Evolutionary conservation across 1,140 invertebrate genomes (phyloP).

Genomic region (Heterodera carotae): DNA sequence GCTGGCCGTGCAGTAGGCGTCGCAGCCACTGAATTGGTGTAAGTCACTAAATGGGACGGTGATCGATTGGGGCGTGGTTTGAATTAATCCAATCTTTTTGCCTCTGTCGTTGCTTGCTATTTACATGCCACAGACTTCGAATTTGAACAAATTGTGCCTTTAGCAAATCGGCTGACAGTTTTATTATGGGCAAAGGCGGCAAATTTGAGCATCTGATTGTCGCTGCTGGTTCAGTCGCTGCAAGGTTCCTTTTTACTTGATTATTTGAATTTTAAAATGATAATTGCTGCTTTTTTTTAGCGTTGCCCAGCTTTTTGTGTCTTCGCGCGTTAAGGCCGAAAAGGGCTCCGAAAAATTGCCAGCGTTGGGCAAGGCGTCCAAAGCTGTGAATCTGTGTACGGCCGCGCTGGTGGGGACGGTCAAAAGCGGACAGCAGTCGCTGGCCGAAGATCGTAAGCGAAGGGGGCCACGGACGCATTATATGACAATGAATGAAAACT

Average conservation of each 20-base stretch:
- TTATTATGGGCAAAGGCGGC: conserved; percentile 47
- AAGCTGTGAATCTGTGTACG: conserved; percentile 83
- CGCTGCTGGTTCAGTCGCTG: conserved; percentile 93
- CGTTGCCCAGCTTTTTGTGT: conserved; percentile 92
- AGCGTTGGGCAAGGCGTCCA: conserved; percentile 80
- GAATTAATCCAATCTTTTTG: too few relatives aligned
- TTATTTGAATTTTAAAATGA: background rate
- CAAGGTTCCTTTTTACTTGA: conserved; percentile 69
- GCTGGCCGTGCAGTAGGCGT: conserved; percentile 91
- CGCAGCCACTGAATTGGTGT: conserved; percentile 50
- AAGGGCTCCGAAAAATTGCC: conserved; percentile 77
- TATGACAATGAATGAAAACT: too few relatives aligned
- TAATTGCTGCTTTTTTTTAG: conserved; percentile 8
- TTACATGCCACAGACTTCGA: too few relatives aligned
- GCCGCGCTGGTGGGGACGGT: conserved; percentile 88
- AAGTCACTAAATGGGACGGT: conserved; percentile 34
- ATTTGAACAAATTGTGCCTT: conserved; percentile 41
- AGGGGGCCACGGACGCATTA: too few relatives aligned
- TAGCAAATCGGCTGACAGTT: conserved; percentile 72
- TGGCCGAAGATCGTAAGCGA: conserved; percentile 78
- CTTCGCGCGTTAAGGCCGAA: conserved; percentile 86
- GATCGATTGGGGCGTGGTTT: too few relatives aligned
- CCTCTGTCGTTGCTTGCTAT: too few relatives aligned
- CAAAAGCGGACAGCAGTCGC: conserved; percentile 80
- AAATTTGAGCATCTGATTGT: conserved; percentile 92